Conservation (phyloP, 2,797 vertebrate genomes). For the Melopsittacus undulatus region DNA sequence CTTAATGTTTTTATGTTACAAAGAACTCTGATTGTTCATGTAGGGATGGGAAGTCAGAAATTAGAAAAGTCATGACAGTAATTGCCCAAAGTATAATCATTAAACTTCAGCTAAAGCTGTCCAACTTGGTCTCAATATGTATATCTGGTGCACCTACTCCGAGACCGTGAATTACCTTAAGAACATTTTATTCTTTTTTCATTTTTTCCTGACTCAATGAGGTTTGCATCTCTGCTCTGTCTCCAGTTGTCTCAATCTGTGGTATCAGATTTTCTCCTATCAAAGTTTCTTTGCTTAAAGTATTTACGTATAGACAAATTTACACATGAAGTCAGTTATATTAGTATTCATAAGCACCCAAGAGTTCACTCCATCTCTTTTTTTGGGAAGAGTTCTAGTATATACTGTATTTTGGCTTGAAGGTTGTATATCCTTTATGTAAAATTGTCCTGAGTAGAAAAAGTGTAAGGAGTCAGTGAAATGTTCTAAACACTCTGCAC, state of each 20-base stretch:
- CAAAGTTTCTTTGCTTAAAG: not conserved
- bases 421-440: not conserved
- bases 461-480: not conserved
- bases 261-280: not conserved
- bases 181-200: not conserved
- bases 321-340: not conserved
- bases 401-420: not conserved
- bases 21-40: not conserved
- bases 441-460: constrained; percentile 42
- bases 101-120: not conserved
- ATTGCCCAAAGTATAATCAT: not conserved
- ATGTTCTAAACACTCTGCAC: not conserved
- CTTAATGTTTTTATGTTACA: not conserved
- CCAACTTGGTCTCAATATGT: not conserved
- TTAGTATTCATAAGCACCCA: not conserved
- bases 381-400: not conserved
- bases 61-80: not conserved
- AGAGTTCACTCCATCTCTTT: not conserved
- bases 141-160: not conserved
- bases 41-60: not conserved
- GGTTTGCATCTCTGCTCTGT: not conserved
- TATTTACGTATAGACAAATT: not conserved
- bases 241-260: not conserved
- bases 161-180: not conserved
- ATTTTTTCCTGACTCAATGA: not conserved